These are phyloP conservation scores for Chitala chitala DNA, from an alignment of 2,113 vertebrate species.

Conservation along the genomic window DNA sequence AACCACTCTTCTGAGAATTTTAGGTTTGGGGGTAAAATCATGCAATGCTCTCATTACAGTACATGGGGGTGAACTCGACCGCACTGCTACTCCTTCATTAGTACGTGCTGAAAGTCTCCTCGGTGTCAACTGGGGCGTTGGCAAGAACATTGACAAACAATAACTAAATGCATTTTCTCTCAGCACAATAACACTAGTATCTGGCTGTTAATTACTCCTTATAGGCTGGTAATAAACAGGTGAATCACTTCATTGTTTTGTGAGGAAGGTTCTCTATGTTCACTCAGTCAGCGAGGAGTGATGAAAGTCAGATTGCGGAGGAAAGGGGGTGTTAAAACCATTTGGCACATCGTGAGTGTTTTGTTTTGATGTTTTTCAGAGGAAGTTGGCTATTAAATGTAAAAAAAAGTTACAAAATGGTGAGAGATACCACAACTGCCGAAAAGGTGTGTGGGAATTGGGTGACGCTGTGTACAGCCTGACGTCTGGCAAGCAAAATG, in stretches of 20 bases:
- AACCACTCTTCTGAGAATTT: no score
- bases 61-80: no score
- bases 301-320: neutral
- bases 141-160: neutral
- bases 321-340: neutral
- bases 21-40: no score
- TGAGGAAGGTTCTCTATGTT: neutral
- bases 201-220: neutral
- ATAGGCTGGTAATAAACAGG: neutral
- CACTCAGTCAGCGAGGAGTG: neutral
- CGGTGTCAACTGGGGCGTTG: neutral
- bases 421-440: neutral
- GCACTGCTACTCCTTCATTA: neutral
- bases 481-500: constrained; percentile 52
- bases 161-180: neutral
- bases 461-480: constrained; percentile 32
- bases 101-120: neutral
- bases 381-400: neutral
- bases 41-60: no score
- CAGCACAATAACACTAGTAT: neutral
- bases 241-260: neutral
- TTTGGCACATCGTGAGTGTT: neutral
- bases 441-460: neutral
- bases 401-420: neutral
- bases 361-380: neutral